These are phyloP conservation scores for Rhinoraja longicauda DNA, from an alignment of 2,797 vertebrate genomes.

Conservation along the genomic window DNA sequence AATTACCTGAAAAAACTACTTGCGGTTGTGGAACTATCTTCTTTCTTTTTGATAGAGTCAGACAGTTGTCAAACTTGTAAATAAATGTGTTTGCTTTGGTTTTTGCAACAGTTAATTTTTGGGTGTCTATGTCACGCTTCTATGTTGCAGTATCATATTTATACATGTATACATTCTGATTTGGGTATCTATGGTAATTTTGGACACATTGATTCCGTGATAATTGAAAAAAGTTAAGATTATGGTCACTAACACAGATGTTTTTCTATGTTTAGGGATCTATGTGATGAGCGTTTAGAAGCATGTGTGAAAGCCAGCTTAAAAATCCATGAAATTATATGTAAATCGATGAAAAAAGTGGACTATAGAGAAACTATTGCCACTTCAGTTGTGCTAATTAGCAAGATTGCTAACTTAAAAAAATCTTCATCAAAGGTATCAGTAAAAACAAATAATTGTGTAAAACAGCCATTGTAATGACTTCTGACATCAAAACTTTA, in stretches of 20 bases:
- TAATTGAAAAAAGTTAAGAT: neutral
- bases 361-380: slow-evolving; percentile 44
- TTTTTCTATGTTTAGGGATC: neutral
- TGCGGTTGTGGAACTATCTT: too few relatives aligned
- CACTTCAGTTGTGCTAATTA: slow-evolving; percentile 47
- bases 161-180: neutral
- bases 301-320: slow-evolving; percentile 55
- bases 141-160: too few relatives aligned
- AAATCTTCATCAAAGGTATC: slow-evolving; percentile 8
- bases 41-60: too few relatives aligned
- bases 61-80: too few relatives aligned
- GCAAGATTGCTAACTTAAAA: neutral
- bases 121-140: too few relatives aligned
- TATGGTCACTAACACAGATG: too few relatives aligned
- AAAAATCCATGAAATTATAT: slow-evolving; percentile 62
- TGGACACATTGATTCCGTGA: neutral
- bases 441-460: neutral
- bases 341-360: neutral
- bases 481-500: neutral
- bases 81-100: too few relatives aligned
- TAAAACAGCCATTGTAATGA: neutral
- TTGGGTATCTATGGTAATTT: neutral
- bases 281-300: slow-evolving; percentile 46
- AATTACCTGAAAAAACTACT: too few relatives aligned
- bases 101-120: too few relatives aligned